Percentiles rank a stretch among this genome's conserved stretches.
Conservation (phyloP, 2,888 invertebrate species). For the Odontomyia ornata region DNA sequence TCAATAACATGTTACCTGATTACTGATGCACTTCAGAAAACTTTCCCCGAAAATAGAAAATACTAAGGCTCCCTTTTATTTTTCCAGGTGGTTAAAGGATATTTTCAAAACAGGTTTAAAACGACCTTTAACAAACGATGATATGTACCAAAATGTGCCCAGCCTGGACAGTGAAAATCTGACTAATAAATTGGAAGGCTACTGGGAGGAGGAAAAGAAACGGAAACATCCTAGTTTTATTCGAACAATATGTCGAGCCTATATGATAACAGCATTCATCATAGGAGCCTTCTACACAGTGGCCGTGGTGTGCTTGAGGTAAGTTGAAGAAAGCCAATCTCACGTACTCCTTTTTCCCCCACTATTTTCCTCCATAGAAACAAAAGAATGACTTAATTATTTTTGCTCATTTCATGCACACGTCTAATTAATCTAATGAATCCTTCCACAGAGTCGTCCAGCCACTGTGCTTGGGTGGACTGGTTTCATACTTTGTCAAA, state of each 20-base stretch:
- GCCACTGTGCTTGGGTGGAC: constrained; percentile 72
- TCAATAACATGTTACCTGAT: too few relatives aligned
- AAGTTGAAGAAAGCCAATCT: constrained; percentile 46
- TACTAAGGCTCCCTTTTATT: too few relatives aligned
- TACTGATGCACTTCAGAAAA: too few relatives aligned
- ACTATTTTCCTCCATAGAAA: background rate
- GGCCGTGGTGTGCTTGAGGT: constrained; percentile 60
- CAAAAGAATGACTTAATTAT: background rate
- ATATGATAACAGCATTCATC: constrained; percentile 61
- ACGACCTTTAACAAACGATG: constrained; percentile 67
- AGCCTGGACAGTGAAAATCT: constrained; percentile 66
- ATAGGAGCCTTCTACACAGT: constrained; percentile 58
- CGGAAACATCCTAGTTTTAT: constrained; percentile 64
- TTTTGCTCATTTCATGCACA: too few relatives aligned
- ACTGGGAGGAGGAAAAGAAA: constrained; percentile 63
- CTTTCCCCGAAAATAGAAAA: too few relatives aligned
- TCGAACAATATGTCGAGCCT: constrained; percentile 63
- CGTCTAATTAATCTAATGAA: background rate
- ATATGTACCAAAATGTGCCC: constrained; percentile 68
- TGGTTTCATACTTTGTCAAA: constrained; percentile 71
- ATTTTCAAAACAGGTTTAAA: constrained; percentile 66
- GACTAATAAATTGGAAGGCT: constrained; percentile 62
- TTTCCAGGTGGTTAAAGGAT: constrained; percentile 63
- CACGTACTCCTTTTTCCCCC: too few relatives aligned
- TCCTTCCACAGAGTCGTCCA: constrained; percentile 68